Base-by-base conservation (phyloP, 2,888 invertebrate genomes). In the Catotricha subobsoleta region DNA sequence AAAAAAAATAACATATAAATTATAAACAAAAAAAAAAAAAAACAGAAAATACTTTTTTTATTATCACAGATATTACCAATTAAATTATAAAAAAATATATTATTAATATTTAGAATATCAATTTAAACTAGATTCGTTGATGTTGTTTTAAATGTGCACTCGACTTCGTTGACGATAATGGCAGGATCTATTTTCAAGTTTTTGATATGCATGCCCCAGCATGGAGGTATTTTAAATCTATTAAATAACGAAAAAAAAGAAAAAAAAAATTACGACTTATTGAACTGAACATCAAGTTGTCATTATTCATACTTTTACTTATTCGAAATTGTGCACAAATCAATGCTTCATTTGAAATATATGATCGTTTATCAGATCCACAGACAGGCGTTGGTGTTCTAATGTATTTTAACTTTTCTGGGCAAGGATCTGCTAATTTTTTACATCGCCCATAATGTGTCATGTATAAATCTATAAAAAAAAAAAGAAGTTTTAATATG, bases 261-360 rank as follows among this genome's bases (percentile, higher is more conserved):
- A 13, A 28, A 29, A 37, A 35, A 20, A 35, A n/a, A 36, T 27
- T 13, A 8, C 15, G 13, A 13, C 19, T 5, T 13, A 34, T 20
- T 12, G 19, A 6, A 15, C 10, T 23, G n/a, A 13, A 5, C 13
- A 28, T 13, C 23, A 34, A 10, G 12, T 20, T 19, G 15, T 30
- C 4, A 36, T 16, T 23, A 21, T 19, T 29, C 34, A 12, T 43
- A 49, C 50, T 44, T 47, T 47, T 45, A 30, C 44, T 48, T 18
- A 44, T 48, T 23, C 48, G 45, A 19, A 42, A 43, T 43, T 49
- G 50, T 3, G 50, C 49, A 45, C 57, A 56, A 49, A 52, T 52
- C 4, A 57, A 49, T 4, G 55, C 53, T 34, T 54, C 50, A 12
- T 52, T 51, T 16, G 51, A 50, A 29, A 52, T 43, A 42, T 56